phyloP scores from a whole-genome alignment of 2,888 invertebrate species.

The Scaptomyza cyrtandrae region DNA sequence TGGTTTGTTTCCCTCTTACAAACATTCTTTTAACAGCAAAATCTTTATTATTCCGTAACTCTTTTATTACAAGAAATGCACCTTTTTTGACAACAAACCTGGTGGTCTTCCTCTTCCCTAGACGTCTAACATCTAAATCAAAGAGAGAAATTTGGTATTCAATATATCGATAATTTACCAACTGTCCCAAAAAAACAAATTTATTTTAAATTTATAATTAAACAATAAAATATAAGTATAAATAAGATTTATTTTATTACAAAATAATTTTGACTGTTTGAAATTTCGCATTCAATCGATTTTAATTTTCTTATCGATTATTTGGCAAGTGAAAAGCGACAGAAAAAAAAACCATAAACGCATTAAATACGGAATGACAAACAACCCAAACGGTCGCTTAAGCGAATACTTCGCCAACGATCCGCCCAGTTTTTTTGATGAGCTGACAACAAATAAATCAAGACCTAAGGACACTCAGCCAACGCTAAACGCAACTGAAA shows the following conservation, averaged over 20 bases:
- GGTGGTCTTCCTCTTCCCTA: conserved; percentile 2
- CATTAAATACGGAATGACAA: conserved; percentile 57
- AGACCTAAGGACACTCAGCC: conserved; percentile 23
- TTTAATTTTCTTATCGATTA: conserved; percentile 23
- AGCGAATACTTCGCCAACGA: conserved; percentile 85
- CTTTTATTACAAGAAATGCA: not conserved
- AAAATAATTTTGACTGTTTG: not conserved
- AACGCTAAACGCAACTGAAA: conserved; percentile 6
- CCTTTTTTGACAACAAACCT: conserved; percentile 8
- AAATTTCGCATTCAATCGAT: conserved; percentile 15
- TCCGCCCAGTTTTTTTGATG: conserved; percentile 84
- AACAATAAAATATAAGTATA: not conserved
- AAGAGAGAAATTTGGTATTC: not conserved
- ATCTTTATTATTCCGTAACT: not conserved
- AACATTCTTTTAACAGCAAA: conserved; percentile 19
- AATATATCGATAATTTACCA: conserved; percentile 23
- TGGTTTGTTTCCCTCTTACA: not conserved
- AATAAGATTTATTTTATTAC: not conserved
- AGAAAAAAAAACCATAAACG: conserved; percentile 25
- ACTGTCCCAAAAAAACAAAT: not conserved
- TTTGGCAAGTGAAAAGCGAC: conserved; percentile 10
- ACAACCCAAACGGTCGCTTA: conserved; percentile 64
- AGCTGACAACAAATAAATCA: conserved; percentile 68
- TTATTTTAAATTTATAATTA: not conserved
- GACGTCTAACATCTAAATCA: not conserved